Evolutionary conservation across 2,888 invertebrate species (phyloP).

Genomic region (Spisula subtruncata): DNA sequence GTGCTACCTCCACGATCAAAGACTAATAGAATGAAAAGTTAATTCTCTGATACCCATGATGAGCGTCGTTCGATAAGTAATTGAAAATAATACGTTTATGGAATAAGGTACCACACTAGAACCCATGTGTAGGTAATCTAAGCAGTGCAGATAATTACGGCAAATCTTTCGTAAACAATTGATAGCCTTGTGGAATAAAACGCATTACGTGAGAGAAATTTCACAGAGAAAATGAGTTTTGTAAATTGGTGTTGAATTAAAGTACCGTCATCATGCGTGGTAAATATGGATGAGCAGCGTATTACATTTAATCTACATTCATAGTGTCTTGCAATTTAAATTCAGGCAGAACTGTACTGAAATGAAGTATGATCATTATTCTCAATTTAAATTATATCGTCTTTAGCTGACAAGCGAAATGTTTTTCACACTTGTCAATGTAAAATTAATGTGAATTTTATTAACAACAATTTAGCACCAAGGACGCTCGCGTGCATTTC

Average conservation of each 20-base stretch:
- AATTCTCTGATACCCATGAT: background rate
- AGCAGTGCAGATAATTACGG: background rate
- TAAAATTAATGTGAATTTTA: too few relatives aligned
- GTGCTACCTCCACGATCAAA: background rate
- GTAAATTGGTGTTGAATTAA: background rate
- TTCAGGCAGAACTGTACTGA: background rate
- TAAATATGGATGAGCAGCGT: background rate
- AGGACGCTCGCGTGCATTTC: too few relatives aligned
- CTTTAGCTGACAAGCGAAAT: too few relatives aligned
- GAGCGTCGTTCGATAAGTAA: background rate
- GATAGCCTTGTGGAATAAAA: background rate
- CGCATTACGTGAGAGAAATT: background rate
- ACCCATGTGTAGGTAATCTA: background rate
- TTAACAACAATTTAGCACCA: too few relatives aligned
- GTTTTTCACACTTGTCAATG: too few relatives aligned
- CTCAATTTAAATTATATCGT: too few relatives aligned
- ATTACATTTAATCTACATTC: background rate
- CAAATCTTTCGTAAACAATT: background rate
- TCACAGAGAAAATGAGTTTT: conserved; percentile 13
- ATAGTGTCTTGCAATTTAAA: background rate
- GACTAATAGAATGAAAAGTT: background rate
- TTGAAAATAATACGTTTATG: background rate
- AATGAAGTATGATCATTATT: background rate
- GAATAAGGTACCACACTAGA: background rate
- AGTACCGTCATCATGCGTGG: background rate